A percentile compares a stretch with the other conserved stretches of the same genome.
phyloP scores from a whole-genome alignment of 2,113 vertebrate species.

The Opisthocomus hoazin region DNA sequence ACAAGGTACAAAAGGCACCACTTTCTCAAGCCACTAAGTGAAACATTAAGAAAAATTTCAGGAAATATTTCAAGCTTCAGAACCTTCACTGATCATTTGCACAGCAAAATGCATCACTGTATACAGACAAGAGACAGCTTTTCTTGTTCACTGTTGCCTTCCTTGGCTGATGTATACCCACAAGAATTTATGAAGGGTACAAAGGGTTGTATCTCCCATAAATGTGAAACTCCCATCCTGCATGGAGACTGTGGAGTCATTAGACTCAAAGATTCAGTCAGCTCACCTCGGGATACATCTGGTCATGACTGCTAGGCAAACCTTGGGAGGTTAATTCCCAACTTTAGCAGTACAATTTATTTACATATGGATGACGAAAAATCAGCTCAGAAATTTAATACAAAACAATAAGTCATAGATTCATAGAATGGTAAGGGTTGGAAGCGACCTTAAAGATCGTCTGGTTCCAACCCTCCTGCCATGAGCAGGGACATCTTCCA shows the following conservation, averaged over 20 bases:
- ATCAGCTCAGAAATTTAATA: not conserved
- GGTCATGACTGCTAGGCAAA: not conserved
- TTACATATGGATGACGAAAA: not conserved
- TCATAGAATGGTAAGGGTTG: no score
- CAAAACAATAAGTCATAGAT: not conserved
- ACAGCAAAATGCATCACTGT: not conserved
- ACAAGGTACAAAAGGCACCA: not conserved
- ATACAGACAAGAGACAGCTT: not conserved
- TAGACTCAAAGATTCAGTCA: not conserved
- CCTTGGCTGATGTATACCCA: not conserved
- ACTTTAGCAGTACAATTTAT: not conserved
- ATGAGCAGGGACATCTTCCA: no score
- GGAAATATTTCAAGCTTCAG: not conserved
- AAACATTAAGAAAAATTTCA: not conserved
- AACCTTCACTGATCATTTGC: not conserved
- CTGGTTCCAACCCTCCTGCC: no score
- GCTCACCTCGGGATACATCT: not conserved
- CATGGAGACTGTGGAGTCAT: not conserved
- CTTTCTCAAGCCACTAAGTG: not conserved
- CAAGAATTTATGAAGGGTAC: not conserved
- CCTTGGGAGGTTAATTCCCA: not conserved
- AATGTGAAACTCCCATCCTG: not conserved
- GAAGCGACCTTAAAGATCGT: no score
- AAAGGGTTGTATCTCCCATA: not conserved
- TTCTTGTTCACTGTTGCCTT: not conserved